Percentiles rank a stretch among this genome's conserved stretches.
These are phyloP conservation scores for Hyalella azteca DNA, from an alignment of 2,888 invertebrate genomes.

Conservation along the genomic window DNA sequence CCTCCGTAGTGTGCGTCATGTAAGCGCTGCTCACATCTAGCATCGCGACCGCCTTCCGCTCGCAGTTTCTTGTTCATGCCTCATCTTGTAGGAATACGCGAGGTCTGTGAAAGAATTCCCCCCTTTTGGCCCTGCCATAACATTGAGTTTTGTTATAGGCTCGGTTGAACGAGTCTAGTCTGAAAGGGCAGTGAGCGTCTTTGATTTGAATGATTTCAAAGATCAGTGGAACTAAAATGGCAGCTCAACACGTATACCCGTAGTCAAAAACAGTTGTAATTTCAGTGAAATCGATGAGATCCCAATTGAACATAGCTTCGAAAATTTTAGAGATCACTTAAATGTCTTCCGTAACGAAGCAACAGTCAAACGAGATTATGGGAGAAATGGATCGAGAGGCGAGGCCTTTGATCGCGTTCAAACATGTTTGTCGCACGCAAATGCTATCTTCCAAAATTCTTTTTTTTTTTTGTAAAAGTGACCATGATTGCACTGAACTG, in stretches of 20 bases:
- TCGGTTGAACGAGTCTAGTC: constrained; percentile 6
- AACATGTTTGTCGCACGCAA: background rate
- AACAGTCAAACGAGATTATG: background rate
- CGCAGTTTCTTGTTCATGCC: background rate
- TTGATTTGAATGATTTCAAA: constrained; percentile 26
- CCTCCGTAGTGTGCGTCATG: too few relatives aligned
- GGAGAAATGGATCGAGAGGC: constrained; percentile 1
- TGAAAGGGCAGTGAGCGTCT: background rate
- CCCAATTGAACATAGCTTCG: background rate
- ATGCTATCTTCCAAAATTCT: constrained; percentile 13
- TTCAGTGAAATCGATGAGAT: too few relatives aligned
- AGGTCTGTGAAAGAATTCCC: background rate
- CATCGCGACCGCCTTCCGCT: background rate
- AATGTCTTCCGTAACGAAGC: too few relatives aligned
- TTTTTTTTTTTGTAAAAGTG: too few relatives aligned
- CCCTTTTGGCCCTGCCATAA: background rate
- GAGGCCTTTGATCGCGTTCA: background rate
- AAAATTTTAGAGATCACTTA: too few relatives aligned
- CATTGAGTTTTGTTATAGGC: background rate
- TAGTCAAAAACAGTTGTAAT: background rate
- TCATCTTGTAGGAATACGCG: background rate
- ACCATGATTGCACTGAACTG: too few relatives aligned
- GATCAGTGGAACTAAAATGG: background rate
- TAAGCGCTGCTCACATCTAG: too few relatives aligned
- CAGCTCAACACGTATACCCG: background rate